Conservation (phyloP, 1,140 invertebrate genomes). For the Zaprionus tsacasi region DNA sequence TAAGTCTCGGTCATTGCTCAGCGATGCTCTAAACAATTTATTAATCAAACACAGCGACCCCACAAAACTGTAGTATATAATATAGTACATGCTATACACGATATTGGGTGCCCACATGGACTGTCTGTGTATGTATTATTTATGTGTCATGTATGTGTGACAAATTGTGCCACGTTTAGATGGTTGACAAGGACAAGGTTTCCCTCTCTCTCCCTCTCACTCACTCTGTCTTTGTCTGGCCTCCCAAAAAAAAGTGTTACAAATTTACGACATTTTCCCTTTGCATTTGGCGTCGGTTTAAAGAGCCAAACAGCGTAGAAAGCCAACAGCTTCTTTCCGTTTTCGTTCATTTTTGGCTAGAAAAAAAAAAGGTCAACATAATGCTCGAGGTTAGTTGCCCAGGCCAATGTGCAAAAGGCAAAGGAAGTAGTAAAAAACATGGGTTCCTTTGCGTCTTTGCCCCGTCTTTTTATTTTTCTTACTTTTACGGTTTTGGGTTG, state of each 20-base stretch:
- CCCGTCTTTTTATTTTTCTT: not conserved
- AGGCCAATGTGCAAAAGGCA: conserved; percentile 42
- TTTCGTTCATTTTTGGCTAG: not conserved
- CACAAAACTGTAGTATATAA: not conserved
- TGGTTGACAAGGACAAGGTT: conserved; percentile 36
- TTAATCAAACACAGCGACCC: conserved; percentile 71
- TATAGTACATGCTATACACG: not conserved
- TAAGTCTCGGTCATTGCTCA: conserved; percentile 65
- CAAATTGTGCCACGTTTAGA: conserved; percentile 77
- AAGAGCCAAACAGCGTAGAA: conserved; percentile 47
- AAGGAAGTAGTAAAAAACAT: conserved; percentile 79
- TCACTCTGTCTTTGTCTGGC: conserved; percentile 20
- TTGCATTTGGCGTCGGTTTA: conserved; percentile 68
- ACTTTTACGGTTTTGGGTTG: conserved; percentile 76
- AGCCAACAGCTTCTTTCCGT: conserved; percentile 35
- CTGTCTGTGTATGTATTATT: conserved; percentile 60
- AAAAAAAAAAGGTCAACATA: conserved; percentile 74
- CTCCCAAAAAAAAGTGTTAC: conserved; percentile 65
- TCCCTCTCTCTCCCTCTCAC: conserved; percentile 27
- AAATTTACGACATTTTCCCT: conserved; percentile 77
- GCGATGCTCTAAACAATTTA: conserved; percentile 74
- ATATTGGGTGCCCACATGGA: conserved; percentile 1
- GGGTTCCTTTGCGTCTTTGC: conserved; percentile 49
- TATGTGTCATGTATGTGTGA: conserved; percentile 76
- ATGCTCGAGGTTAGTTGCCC: conserved; percentile 66